Base-by-base conservation (phyloP, 2,113 vertebrate species). In the Elachura formosa region DNA sequence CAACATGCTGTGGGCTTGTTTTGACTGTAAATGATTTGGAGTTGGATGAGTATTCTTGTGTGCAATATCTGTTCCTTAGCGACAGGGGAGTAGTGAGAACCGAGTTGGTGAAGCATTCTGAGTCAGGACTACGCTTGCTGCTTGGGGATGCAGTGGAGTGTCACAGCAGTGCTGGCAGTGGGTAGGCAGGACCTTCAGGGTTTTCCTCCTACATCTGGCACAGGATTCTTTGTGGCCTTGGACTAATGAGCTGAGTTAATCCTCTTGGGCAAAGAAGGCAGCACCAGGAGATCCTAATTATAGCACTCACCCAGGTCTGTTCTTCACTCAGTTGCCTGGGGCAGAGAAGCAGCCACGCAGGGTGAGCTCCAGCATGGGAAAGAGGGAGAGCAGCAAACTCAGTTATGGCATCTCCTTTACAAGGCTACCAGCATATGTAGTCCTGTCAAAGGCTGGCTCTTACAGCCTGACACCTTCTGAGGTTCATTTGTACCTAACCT, bases 1-100 rank as follows among this genome's bases (percentile, higher is more conserved):
- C 79, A 94, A 75, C 67, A 75, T 45, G 75, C 87, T 92, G 84
- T 68, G 69, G 83, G 94, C 77, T 90, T 94, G 90, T 90, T 96
- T 93, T 89, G 93, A 87, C 77, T 94, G 73, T 81, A 85, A 83
- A 69, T 63, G 81, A 87, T 73, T 76, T 89, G 85, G 77, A 89
- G 52, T 66, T 74, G 1, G 25, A 73, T 59, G 68, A 94, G 82
- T 79, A 75, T 91, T 71, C 91, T 75, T 79, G 69, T 84, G 77
- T 79, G 87, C 71, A 94, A 58, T 71, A 85, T 83, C 88, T 63
- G 93, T 87, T 91, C 56, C 83, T 86, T 91, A 90, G 94, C 41
- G 31, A 96, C 86, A 86, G 45, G 45, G 1, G 62, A 79, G 62
- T 56, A 86, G 78, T 54, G 80, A 87, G 89, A 63, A 92, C 25